Base-by-base conservation (phyloP, 2,113 vertebrate genomes). In the Anguilla rostrata region DNA sequence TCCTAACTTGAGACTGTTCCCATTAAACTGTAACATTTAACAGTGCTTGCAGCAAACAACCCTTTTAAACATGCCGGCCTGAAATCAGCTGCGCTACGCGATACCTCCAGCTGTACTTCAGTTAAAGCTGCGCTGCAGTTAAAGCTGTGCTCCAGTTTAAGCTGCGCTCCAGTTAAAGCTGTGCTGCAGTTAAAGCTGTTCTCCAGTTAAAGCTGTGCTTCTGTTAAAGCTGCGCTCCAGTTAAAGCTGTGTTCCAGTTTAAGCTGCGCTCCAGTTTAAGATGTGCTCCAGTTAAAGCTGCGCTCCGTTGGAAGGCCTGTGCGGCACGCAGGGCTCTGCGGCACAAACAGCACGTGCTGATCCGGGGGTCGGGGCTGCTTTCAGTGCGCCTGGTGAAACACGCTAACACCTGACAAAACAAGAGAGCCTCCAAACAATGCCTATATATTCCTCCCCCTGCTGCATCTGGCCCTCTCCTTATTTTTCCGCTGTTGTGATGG, bases 371-470 rank as follows among this genome's bases (percentile, higher is more conserved):
- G 88, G 84, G 88, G 89, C 88, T 89, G 39, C 90, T 90, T 95
- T 93, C 92, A 91, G 92, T 87, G 84, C 16, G 83, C 89, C 86
- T 71, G 82, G 86, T 63, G 82, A 40, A 90, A 89, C 83, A 2
- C 86, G 86, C 60, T 41, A 86, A 63, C 91, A 93, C 91, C 92
- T 93, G 93, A 92, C 39, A 92, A 92, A 95, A 94, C 92, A 93
- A 66, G 85, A 85, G 53, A 41, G 39, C 39, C 22, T 11, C 56
- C 22, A 49, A 34, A 81, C 79, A 39, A 53, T 66, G 86, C 87
- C 88, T 85, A 89, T 49, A 91, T 84, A 93, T 94, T 93, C 92
- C 92, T 82, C 66, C 89, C 34, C 49, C 78, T 22, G 78, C 71
- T 60, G 49, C 79, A 66, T 53, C 80, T 2, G 66, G 46, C 56